Evolutionary conservation across 2,888 invertebrate genomes (phyloP), one percentile per base, ranked within the genome.

Genomic region (Amblyjoppa fuscipennis): DNA sequence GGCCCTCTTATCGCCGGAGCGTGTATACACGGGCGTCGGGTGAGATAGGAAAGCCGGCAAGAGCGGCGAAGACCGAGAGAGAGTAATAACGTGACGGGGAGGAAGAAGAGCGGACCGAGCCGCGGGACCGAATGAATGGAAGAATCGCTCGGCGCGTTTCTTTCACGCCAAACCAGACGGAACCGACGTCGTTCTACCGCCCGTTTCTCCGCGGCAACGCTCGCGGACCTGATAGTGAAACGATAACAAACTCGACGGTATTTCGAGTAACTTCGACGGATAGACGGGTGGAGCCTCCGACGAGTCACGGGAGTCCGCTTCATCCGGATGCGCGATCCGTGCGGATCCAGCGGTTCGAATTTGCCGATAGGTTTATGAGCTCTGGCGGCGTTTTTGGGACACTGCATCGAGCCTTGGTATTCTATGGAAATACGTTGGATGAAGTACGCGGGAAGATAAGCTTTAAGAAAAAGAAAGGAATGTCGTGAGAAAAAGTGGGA

Each of bases 1-100:
- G 75, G 79, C 81, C 77, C 75, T 85, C 83, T 90, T 90, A 90
- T 90, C 90, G 87, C 64, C 83, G 81, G 71, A 82, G 89, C 89
- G 86, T 84, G 87, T 89, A 82, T 82, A 87, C 88, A 88, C 75
- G 73, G 25, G 69, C 81, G 77, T 69, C 76, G 74, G 56, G 59
- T 73, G 81, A 80, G 85, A 85, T 85, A 83, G 71, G 79, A 79
- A 77, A 79, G 66, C 81, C 68, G 80, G 56, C 75, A 68, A 56
- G 51, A 34, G 51, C 31, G 45, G 70, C 69, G 51, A 75, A 59
- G 68, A 34, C 45, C 31, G 45, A 81, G 25, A 59, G 25, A 59
- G 25, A 59, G 59, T 20, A 25, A 53, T 49, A 68, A 34, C 5
- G 71, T 34, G 45, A 25, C 45, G 45, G 41, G 2, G 56, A 70